These are phyloP conservation scores for Drosophila mimetica DNA, from an alignment of 2,888 invertebrate genomes.

Conservation along the genomic window DNA sequence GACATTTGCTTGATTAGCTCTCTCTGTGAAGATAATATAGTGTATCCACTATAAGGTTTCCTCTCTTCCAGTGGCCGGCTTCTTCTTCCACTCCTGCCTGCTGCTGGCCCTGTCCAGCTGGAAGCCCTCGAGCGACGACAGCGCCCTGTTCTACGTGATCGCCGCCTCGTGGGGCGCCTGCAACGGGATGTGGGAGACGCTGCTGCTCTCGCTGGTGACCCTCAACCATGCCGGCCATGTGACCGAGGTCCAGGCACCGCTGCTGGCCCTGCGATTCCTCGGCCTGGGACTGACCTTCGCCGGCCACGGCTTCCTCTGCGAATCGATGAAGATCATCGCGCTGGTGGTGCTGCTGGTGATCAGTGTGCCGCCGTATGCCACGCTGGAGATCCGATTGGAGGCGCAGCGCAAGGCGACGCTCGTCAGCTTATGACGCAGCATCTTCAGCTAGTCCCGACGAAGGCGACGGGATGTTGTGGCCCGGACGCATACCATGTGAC, in stretches of 20 bases:
- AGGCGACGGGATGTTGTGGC: constrained; percentile 72
- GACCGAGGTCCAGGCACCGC: constrained; percentile 84
- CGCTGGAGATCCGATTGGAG: constrained; percentile 83
- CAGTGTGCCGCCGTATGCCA: constrained; percentile 83
- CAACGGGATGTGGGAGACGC: constrained; percentile 93
- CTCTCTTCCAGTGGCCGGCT: constrained; percentile 88
- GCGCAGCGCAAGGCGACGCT: constrained; percentile 83
- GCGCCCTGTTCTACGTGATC: constrained; percentile 92
- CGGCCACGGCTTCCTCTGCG: constrained; percentile 87
- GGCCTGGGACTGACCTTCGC: constrained; percentile 88
- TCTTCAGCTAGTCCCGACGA: constrained; percentile 83
- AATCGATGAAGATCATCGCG: constrained; percentile 83
- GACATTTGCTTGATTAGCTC: too few species aligned
- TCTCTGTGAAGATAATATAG: too few species aligned
- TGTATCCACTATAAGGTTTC: too few species aligned
- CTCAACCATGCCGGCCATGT: constrained; percentile 84
- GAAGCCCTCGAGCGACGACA: constrained; percentile 92
- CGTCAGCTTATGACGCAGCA: constrained; percentile 83
- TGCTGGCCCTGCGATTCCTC: constrained; percentile 87
- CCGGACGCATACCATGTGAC: constrained; percentile 83
- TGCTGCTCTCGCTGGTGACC: constrained; percentile 84
- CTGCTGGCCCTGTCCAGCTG: constrained; percentile 90
- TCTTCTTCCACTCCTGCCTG: constrained; percentile 92
- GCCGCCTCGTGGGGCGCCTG: constrained; percentile 95
- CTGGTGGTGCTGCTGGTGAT: constrained; percentile 83